Evolutionary conservation across 2,797 vertebrate species (phyloP).

Genomic region (Falco naumanni): DNA sequence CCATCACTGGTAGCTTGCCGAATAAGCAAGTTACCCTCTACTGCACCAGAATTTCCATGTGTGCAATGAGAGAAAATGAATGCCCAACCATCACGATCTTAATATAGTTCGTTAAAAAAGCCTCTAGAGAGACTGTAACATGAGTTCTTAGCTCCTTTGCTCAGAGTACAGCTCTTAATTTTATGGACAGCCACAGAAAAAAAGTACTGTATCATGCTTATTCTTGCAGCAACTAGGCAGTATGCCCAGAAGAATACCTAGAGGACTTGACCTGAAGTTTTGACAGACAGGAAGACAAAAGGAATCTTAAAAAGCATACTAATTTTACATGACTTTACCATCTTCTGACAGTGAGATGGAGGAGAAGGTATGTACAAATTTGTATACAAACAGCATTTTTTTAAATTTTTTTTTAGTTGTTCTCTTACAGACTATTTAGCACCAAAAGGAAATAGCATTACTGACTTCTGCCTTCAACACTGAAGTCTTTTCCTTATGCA

Average conservation of each 20-base stretch:
- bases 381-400: neutral
- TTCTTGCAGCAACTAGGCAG: neutral
- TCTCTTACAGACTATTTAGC: neutral
- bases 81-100: neutral
- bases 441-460: neutral
- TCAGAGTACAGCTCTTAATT: neutral
- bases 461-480: neutral
- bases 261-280: neutral
- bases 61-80: neutral
- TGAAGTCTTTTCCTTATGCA: neutral
- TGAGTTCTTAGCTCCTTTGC: neutral
- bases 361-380: neutral
- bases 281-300: neutral
- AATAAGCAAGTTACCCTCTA: neutral
- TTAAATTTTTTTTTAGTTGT: neutral
- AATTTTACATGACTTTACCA: neutral
- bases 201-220: neutral
- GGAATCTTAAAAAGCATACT: neutral
- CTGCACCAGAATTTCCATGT: neutral
- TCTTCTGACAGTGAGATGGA: fast-evolving
- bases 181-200: neutral
- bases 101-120: neutral
- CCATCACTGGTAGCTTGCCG: neutral
- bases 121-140: neutral
- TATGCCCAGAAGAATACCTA: neutral